Percentiles rank a stretch among this genome's conserved stretches.
phyloP scores from a whole-genome alignment of 2,113 vertebrate species.

The Strix uralensis region DNA sequence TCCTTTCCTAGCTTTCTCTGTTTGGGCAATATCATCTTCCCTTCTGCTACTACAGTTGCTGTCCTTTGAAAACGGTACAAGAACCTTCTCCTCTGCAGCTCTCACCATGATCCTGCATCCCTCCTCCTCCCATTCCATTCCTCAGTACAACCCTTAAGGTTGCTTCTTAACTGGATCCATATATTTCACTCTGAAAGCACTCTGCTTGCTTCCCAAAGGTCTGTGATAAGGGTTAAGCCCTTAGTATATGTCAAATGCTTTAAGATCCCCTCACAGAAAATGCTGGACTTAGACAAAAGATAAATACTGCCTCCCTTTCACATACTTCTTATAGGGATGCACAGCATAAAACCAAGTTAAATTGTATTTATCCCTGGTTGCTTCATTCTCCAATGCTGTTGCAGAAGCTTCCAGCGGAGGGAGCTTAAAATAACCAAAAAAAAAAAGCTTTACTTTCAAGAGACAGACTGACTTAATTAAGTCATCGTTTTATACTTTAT shows the following conservation, averaged over 20 bases:
- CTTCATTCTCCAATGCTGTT: conserved; percentile 25
- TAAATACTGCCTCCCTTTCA: not conserved
- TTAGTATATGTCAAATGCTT: not conserved
- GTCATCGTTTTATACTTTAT: not conserved
- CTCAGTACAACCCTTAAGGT: not conserved
- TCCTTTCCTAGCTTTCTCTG: not conserved
- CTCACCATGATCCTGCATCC: not conserved
- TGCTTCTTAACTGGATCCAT: not conserved
- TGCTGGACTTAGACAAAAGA: not conserved
- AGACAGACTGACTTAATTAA: conserved; percentile 32
- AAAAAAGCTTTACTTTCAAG: not conserved
- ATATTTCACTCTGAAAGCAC: not conserved
- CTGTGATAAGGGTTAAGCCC: not conserved
- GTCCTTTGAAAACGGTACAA: not conserved
- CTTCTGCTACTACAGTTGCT: not conserved
- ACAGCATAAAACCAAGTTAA: not conserved
- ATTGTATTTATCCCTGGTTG: not conserved
- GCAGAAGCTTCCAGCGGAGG: conserved; percentile 54
- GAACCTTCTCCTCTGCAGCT: not conserved
- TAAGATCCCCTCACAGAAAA: not conserved
- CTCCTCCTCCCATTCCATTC: not conserved
- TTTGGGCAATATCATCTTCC: not conserved
- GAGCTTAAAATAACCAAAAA: conserved; percentile 44
- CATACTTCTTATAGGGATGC: not conserved
- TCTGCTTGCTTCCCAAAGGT: not conserved